Percentiles rank a stretch among this genome's conserved stretches.
Conservation (phyloP, 2,888 invertebrate species). For the Petrophora chlorosata region DNA sequence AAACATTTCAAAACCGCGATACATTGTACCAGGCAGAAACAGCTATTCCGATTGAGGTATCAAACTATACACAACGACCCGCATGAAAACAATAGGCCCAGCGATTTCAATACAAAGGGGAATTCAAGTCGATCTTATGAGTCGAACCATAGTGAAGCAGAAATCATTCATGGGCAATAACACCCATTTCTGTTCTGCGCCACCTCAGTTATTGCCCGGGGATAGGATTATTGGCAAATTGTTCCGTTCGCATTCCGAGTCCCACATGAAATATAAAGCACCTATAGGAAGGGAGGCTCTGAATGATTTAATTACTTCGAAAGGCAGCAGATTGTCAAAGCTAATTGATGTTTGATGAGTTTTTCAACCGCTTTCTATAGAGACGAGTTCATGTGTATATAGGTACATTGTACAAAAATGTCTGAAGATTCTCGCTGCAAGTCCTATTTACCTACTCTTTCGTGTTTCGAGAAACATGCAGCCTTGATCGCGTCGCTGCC, state of each 20-base stretch:
- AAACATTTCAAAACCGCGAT: background rate
- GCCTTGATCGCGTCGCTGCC: too few species aligned
- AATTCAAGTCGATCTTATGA: slow-evolving; percentile 58
- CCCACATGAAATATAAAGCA: slow-evolving; percentile 78
- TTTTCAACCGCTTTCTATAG: too few species aligned
- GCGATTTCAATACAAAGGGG: slow-evolving; percentile 48
- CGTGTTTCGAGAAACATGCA: too few species aligned
- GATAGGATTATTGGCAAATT: slow-evolving; percentile 82
- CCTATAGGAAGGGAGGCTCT: slow-evolving; percentile 41
- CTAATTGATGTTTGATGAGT: too few species aligned
- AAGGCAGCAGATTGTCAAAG: background rate
- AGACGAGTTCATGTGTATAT: too few species aligned
- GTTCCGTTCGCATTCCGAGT: slow-evolving; percentile 76
- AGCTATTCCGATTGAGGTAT: slow-evolving; percentile 2
- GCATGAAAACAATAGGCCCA: slow-evolving; percentile 33
- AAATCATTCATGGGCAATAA: slow-evolving; percentile 77
- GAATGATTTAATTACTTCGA: slow-evolving; percentile 16
- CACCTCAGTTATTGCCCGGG: slow-evolving; percentile 74
- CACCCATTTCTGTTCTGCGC: slow-evolving; percentile 72
- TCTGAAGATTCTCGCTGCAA: too few species aligned
- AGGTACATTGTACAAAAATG: too few species aligned
- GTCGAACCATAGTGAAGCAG: too few species aligned
- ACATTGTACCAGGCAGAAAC: background rate
- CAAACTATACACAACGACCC: slow-evolving; percentile 22
- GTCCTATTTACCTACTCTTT: too few species aligned